phyloP scores from a whole-genome alignment of 2,888 invertebrate genomes.

The Andrena bucephala region DNA sequence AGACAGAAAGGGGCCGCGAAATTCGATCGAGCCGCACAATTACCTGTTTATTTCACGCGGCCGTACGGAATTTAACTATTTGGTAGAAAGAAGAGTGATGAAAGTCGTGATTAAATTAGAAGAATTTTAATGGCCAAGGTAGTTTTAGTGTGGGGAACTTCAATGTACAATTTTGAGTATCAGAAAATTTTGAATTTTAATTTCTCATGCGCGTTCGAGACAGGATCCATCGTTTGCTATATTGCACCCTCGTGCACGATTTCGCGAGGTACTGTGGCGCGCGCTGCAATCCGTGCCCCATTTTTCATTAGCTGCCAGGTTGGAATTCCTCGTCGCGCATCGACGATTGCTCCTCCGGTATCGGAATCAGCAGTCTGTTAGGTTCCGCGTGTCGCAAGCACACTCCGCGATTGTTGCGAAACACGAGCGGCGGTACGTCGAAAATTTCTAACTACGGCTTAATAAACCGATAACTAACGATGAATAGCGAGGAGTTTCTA shows the following conservation, averaged over 20 bases:
- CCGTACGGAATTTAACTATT: no score
- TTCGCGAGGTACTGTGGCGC: conserved; percentile 9
- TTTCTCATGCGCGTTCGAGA: no score
- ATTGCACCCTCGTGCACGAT: background rate
- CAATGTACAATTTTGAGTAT: no score
- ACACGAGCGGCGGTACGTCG: conserved; percentile 22
- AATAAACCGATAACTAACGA: conserved; percentile 53
- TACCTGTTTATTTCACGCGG: no score
- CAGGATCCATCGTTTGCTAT: no score
- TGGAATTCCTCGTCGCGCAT: conserved; percentile 38
- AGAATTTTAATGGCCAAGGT: no score
- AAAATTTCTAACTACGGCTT: conserved; percentile 53
- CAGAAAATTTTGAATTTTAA: no score
- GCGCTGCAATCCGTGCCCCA: background rate
- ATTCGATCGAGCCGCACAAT: no score
- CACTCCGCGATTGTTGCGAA: conserved; percentile 32
- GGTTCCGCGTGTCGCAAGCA: conserved; percentile 44
- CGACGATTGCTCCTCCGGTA: conserved; percentile 33
- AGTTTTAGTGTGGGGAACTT: no score
- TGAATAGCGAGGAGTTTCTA: conserved; percentile 53
- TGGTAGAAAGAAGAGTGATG: no score
- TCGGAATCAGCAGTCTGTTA: conserved; percentile 8
- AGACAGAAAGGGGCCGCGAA: no score
- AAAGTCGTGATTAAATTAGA: no score
- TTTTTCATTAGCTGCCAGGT: background rate